Percentiles rank a stretch among this genome's conserved stretches.
These are phyloP conservation scores for Henricia sp. DNA, from an alignment of 53 echinoderm and acorn worm species.

Conservation along the genomic window DNA sequence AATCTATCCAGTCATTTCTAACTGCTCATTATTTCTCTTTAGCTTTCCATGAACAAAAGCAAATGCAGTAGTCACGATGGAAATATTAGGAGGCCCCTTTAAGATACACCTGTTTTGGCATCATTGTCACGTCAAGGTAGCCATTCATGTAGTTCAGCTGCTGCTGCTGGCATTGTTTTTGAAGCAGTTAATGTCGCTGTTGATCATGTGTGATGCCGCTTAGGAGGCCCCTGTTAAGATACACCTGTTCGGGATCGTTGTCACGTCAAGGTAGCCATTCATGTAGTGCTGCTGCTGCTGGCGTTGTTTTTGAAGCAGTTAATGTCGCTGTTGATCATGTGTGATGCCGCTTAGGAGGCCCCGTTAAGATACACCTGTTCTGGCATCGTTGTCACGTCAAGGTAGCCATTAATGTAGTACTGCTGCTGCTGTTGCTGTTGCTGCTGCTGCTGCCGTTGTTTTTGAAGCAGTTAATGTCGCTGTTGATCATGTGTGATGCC, in stretches of 20 bases:
- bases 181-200: conserved; percentile 20
- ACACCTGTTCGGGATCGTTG: conserved; percentile 35
- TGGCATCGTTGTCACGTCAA: conserved; percentile 32
- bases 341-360: conserved; percentile 22
- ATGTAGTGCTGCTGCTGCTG: conserved; percentile 26
- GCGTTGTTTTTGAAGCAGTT: conserved; percentile 45
- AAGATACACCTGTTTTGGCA: conserved; percentile 10
- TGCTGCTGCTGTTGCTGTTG: conserved; percentile 55
- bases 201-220: conserved; percentile 20
- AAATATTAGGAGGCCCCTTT: conserved; percentile 5
- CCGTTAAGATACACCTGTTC: conserved; percentile 22
- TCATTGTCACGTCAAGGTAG: conserved; percentile 35
- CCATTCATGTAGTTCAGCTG: conserved; percentile 7
- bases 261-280: conserved; percentile 15
- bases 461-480: conserved; percentile 29
- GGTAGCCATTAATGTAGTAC: conserved; percentile 4
- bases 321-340: conserved; percentile 16
- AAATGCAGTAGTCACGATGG: too few relatives aligned
- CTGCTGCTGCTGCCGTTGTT: conserved; percentile 8
- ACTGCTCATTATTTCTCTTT: not conserved
- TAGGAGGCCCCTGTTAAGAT: conserved; percentile 10
- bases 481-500: conserved; percentile 3
- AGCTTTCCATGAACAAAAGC: not conserved
- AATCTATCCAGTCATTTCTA: too few relatives aligned
- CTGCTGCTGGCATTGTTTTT: conserved; percentile 53